Evolutionary conservation across 2,113 vertebrate genomes (phyloP).

Genomic region (Camelus dromedarius): DNA sequence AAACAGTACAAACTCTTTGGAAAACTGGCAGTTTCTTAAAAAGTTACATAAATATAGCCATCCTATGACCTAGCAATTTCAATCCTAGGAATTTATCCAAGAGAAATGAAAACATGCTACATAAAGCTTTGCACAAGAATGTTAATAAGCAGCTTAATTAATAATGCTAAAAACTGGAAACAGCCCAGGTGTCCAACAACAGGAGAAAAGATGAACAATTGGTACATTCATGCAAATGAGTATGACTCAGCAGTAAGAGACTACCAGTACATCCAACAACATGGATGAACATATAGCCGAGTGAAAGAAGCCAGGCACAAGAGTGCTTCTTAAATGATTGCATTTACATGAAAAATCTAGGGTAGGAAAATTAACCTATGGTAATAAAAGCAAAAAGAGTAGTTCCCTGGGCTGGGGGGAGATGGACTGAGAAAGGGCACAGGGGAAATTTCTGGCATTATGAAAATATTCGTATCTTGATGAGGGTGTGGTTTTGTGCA

Average conservation of each 20-base stretch:
- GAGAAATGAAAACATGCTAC: neutral
- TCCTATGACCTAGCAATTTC: neutral
- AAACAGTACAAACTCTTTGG: neutral
- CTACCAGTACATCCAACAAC: fast-evolving
- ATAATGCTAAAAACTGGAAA: constrained; percentile 10
- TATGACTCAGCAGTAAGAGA: neutral
- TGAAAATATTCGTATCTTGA: neutral
- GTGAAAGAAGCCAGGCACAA: neutral
- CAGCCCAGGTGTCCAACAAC: neutral
- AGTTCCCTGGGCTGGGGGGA: neutral
- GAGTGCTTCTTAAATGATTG: neutral
- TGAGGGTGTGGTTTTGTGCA: neutral
- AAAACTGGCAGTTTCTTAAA: neutral
- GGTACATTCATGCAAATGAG: neutral
- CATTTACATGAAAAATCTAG: neutral
- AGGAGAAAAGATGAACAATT: neutral
- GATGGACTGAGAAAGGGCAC: neutral
- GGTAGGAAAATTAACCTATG: neutral
- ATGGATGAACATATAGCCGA: neutral
- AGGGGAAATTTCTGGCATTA: neutral
- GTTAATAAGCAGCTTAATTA: constrained; percentile 24
- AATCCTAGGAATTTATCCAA: neutral
- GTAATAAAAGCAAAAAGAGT: neutral
- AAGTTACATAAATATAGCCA: neutral
- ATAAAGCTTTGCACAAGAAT: neutral